Percentiles rank a stretch among this genome's conserved stretches.
Evolutionary conservation across 2,888 invertebrate genomes (phyloP).

Genomic region (Ligdia adustata): DNA sequence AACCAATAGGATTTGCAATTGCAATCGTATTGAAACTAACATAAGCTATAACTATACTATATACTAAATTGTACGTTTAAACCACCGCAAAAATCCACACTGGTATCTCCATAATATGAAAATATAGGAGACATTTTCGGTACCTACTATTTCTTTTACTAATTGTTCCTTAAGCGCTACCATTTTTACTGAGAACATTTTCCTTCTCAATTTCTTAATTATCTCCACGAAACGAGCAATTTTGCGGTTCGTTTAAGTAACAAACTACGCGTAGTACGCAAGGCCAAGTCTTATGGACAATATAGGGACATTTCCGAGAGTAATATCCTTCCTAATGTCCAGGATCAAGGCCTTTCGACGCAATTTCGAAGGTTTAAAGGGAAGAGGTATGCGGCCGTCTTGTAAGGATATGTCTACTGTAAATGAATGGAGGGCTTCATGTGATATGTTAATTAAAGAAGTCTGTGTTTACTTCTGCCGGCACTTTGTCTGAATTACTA

Average conservation of each 20-base stretch:
- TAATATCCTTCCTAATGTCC: conserved; percentile 68
- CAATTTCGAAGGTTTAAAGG: conserved; percentile 53
- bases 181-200: too few relatives aligned
- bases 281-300: conserved; percentile 62
- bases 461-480: background rate
- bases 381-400: conserved; percentile 33
- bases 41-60: too few relatives aligned
- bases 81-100: too few relatives aligned
- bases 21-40: too few relatives aligned
- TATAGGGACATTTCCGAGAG: conserved; percentile 64
- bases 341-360: conserved; percentile 46
- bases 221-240: conserved; percentile 3
- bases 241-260: conserved; percentile 14
- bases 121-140: too few relatives aligned
- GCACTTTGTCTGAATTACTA: background rate
- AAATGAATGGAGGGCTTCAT: conserved; percentile 1
- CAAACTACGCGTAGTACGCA: conserved; percentile 52
- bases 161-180: too few relatives aligned
- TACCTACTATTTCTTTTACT: too few relatives aligned
- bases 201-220: conserved; percentile 14
- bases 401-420: conserved; percentile 20
- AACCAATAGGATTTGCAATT: too few relatives aligned
- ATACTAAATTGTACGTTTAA: too few relatives aligned
- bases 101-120: too few relatives aligned
- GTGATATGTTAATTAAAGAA: conserved; percentile 5